These are phyloP conservation scores for Dorcus hopei DNA, from an alignment of 2,888 invertebrate species.

Conservation along the genomic window DNA sequence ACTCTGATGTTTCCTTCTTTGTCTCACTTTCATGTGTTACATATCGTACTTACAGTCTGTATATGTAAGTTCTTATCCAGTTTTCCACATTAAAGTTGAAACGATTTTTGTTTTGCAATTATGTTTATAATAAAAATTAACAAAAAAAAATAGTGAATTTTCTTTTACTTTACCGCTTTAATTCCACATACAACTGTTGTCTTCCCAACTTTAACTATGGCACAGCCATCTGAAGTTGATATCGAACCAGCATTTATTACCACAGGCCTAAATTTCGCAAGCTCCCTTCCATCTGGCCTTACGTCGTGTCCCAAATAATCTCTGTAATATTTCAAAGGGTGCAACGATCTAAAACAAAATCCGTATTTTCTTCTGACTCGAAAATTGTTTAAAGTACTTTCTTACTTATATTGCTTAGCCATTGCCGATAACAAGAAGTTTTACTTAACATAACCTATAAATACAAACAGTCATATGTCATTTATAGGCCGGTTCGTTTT, in stretches of 20 bases:
- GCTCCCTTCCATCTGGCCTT: constrained; percentile 75
- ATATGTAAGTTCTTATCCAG: too few relatives aligned
- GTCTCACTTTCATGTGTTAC: too few relatives aligned
- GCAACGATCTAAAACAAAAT: constrained; percentile 61
- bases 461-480: neutral
- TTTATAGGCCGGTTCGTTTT: too few relatives aligned
- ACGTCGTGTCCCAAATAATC: constrained; percentile 68
- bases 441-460: constrained; percentile 18
- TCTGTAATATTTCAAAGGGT: constrained; percentile 73
- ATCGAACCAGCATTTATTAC: constrained; percentile 63
- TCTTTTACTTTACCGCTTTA: constrained; percentile 61
- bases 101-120: too few relatives aligned
- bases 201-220: constrained; percentile 76
- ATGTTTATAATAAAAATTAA: neutral
- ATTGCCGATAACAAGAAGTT: constrained; percentile 24
- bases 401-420: constrained; percentile 45
- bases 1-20: too few relatives aligned
- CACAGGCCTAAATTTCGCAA: constrained; percentile 66
- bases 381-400: neutral
- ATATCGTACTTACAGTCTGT: too few relatives aligned
- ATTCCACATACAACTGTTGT: constrained; percentile 83
- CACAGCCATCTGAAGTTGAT: constrained; percentile 69
- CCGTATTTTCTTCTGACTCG: neutral
- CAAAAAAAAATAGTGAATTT: neutral
- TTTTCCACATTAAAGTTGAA: too few relatives aligned